Percentiles rank a stretch among this genome's conserved stretches.
These are phyloP conservation scores for Charanyca ferruginea DNA, from an alignment of 2,888 invertebrate species.

Conservation along the genomic window DNA sequence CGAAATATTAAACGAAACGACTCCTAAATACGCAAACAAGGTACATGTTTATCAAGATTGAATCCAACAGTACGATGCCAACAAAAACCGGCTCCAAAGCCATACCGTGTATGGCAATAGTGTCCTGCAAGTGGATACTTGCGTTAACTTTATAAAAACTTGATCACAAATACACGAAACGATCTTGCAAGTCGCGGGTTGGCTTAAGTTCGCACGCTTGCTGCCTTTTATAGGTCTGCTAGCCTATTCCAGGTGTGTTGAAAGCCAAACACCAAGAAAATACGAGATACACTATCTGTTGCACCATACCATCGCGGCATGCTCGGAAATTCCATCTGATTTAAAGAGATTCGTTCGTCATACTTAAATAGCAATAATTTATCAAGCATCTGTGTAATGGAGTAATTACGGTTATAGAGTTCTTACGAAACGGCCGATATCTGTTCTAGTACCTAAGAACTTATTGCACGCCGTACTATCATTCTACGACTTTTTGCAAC, in stretches of 20 bases:
- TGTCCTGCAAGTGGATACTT: conserved; percentile 84
- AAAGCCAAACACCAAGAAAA: conserved; percentile 79
- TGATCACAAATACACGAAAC: conserved; percentile 85
- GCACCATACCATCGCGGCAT: conserved; percentile 68
- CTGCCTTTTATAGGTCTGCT: conserved; percentile 80
- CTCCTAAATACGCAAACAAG: conserved; percentile 81
- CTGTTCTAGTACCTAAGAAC: conserved; percentile 73
- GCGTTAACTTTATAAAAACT: conserved; percentile 85
- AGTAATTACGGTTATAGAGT: conserved; percentile 79
- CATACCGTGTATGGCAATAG: conserved; percentile 80
- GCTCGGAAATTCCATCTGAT: conserved; percentile 73
- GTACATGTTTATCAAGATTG: conserved; percentile 82
- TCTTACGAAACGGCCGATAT: conserved; percentile 83
- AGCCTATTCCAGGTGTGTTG: conserved; percentile 75
- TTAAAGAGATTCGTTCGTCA: conserved; percentile 71
- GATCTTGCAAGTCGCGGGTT: conserved; percentile 80
- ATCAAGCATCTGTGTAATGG: conserved; percentile 77
- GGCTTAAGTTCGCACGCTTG: conserved; percentile 82
- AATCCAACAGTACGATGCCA: conserved; percentile 81
- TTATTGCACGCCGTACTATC: conserved; percentile 77
- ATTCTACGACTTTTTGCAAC: conserved; percentile 84
- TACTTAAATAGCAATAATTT: conserved; percentile 70
- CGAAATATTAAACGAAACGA: conserved; percentile 67
- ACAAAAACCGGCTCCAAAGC: conserved; percentile 82
- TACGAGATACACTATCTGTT: conserved; percentile 72